Evolutionary conservation across 2,888 invertebrate species (phyloP).

Genomic region (Athalia rosae): DNA sequence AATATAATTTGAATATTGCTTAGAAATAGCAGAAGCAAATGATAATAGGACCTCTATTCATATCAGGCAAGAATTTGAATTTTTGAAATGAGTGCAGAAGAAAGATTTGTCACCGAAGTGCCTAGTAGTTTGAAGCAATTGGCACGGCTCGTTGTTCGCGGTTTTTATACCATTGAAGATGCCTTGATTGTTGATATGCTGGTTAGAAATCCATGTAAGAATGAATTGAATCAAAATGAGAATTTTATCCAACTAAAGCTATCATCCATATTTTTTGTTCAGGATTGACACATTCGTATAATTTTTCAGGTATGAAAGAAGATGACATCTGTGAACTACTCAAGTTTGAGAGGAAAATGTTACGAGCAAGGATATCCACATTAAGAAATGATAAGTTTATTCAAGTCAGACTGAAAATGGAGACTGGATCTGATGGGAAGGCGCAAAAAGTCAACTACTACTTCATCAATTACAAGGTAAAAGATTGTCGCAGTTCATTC

Average conservation of each 20-base stretch:
- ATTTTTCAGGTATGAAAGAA: slow-evolving; percentile 84
- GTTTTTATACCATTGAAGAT: slow-evolving; percentile 96
- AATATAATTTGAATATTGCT: not conserved
- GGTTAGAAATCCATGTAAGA: slow-evolving; percentile 93
- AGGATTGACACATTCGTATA: too few species aligned
- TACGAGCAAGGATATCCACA: slow-evolving; percentile 89
- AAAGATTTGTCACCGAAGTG: slow-evolving; percentile 90
- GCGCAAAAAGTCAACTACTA: slow-evolving; percentile 98
- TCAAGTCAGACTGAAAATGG: slow-evolving; percentile 94
- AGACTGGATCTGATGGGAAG: slow-evolving; percentile 95
- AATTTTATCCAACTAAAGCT: slow-evolving; percentile 4
- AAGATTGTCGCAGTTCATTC: not conserved
- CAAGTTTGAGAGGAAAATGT: slow-evolving; percentile 95
- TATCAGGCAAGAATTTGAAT: too few species aligned
- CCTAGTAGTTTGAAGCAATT: slow-evolving; percentile 95
- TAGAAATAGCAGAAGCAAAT: not conserved
- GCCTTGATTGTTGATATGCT: slow-evolving; percentile 96
- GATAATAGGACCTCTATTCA: not conserved
- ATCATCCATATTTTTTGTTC: slow-evolving; percentile 14
- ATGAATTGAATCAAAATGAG: slow-evolving; percentile 21
- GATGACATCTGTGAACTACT: slow-evolving; percentile 93
- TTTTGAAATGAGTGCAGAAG: slow-evolving; percentile 78
- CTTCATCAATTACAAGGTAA: slow-evolving; percentile 94
- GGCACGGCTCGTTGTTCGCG: slow-evolving; percentile 92
- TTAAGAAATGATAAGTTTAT: slow-evolving; percentile 95